Conservation (phyloP, 1,140 invertebrate genomes). For the Odontomachus brunneus region DNA sequence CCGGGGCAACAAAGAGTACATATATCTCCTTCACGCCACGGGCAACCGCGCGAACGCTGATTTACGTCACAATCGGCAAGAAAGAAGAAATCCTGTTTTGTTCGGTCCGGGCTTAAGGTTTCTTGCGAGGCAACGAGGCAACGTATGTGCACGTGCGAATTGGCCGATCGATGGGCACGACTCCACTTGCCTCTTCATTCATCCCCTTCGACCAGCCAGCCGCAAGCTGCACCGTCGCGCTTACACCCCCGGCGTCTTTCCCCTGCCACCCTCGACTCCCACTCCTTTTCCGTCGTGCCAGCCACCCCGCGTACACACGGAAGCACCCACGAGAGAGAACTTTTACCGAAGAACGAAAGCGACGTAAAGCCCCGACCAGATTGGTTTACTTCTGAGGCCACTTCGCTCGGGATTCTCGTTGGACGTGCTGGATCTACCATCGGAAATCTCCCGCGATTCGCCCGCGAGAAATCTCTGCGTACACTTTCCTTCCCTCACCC, state of each 20-base stretch:
- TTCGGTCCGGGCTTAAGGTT: not conserved
- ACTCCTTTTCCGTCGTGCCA: too few species aligned
- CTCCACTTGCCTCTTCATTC: constrained; percentile 57
- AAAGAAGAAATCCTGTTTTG: constrained; percentile 43
- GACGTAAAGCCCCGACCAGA: constrained; percentile 64
- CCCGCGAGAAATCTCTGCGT: constrained; percentile 31
- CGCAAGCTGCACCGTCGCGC: constrained; percentile 23
- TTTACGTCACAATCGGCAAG: constrained; percentile 37
- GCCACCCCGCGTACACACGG: not conserved
- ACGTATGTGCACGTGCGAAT: constrained; percentile 36
- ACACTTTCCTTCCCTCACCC: not conserved
- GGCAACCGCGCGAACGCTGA: not conserved
- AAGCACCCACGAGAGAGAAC: constrained; percentile 39
- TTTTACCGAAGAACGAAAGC: constrained; percentile 62
- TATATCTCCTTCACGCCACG: not conserved
- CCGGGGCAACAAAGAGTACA: not conserved
- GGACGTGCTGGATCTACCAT: constrained; percentile 56
- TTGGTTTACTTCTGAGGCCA: constrained; percentile 67
- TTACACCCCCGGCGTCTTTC: constrained; percentile 2
- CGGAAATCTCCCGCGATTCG: constrained; percentile 58
- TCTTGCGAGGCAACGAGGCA: constrained; percentile 13
- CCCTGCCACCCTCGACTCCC: too few species aligned
- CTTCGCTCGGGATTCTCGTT: constrained; percentile 64
- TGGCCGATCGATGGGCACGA: constrained; percentile 42
- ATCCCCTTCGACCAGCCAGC: constrained; percentile 24